Evolutionary conservation across 2,888 invertebrate species (phyloP).

Genomic region (Colostygia pectinataria): DNA sequence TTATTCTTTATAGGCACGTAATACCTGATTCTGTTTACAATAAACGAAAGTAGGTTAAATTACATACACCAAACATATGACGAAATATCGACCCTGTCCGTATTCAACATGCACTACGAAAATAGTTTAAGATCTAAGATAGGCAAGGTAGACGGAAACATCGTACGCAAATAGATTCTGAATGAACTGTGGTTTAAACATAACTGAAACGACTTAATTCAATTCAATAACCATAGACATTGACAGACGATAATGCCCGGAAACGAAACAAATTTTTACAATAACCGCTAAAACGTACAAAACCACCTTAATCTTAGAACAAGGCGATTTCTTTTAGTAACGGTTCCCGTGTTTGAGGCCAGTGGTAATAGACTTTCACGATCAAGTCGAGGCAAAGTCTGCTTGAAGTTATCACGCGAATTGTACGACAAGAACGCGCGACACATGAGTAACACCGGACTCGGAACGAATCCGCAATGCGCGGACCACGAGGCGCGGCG

Average conservation of each 20-base stretch:
- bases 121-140: conserved; percentile 38
- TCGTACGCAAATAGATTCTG: conserved; percentile 24
- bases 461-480: conserved; percentile 42
- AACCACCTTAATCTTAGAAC: conserved; percentile 53
- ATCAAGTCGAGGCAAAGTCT: conserved; percentile 71
- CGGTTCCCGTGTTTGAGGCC: conserved; percentile 74
- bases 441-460: conserved; percentile 50
- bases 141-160: conserved; percentile 27
- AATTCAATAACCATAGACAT: background rate
- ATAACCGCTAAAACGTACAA: conserved; percentile 48
- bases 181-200: conserved; percentile 9
- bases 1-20: conserved; percentile 15
- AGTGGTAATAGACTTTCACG: conserved; percentile 78
- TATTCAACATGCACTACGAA: conserved; percentile 44
- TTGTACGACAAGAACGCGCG: conserved; percentile 45
- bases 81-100: conserved; percentile 59
- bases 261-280: conserved; percentile 14
- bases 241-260: background rate
- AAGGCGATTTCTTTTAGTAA: conserved; percentile 70
- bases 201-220: conserved; percentile 6
- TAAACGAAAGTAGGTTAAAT: conserved; percentile 58
- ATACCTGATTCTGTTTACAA: conserved; percentile 35
- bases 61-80: conserved; percentile 46
- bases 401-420: conserved; percentile 61
- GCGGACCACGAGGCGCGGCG: conserved; percentile 41